These are phyloP conservation scores for Nasonovia ribisnigri DNA, from an alignment of 2,888 invertebrate species.

Conservation along the genomic window DNA sequence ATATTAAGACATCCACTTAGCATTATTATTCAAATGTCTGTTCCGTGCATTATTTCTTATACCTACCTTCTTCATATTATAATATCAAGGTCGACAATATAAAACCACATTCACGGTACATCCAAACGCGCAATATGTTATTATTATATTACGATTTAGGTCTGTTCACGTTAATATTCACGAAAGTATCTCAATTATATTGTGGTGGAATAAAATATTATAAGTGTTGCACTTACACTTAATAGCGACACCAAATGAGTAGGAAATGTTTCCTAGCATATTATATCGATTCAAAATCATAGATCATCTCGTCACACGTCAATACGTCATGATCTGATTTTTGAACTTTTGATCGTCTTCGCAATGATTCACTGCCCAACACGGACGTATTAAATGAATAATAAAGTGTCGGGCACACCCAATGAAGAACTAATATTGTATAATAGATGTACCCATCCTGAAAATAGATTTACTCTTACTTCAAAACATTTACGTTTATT, in stretches of 20 bases:
- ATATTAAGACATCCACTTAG: background rate
- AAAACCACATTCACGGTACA: background rate
- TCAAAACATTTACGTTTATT: background rate
- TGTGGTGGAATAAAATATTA: background rate
- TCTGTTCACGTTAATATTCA: background rate
- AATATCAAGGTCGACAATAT: background rate
- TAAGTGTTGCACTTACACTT: background rate
- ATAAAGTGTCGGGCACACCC: background rate
- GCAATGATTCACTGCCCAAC: background rate
- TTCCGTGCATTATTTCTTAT: background rate
- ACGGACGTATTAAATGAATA: background rate
- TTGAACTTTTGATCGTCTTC: background rate
- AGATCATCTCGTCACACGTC: no score
- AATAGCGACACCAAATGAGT: background rate
- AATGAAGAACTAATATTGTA: background rate
- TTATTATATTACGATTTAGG: background rate
- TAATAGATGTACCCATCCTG: no score
- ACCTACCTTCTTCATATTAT: background rate
- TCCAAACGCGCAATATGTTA: background rate
- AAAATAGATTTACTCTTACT: background rate
- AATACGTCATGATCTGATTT: background rate
- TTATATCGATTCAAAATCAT: background rate
- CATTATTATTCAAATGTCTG: background rate
- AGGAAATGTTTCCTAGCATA: no score
- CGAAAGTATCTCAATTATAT: background rate